Percentiles rank a stretch among this genome's conserved stretches.
phyloP scores from a whole-genome alignment of 2,113 vertebrate species.

The Caloenas nicobarica region DNA sequence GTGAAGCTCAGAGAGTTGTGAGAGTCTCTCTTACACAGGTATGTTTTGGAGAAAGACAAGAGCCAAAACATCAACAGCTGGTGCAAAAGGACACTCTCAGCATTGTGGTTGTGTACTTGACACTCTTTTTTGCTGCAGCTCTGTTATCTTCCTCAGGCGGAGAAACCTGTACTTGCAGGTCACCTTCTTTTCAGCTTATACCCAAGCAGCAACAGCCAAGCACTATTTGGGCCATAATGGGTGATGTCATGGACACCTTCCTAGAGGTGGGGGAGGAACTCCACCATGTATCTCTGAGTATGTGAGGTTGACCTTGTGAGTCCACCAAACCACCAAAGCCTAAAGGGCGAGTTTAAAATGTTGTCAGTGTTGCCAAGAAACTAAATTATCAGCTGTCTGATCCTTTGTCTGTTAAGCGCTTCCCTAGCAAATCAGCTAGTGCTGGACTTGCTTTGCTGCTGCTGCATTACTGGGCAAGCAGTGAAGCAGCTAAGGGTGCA shows the following conservation, averaged over 20 bases:
- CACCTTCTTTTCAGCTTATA: neutral
- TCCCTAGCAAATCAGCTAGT: neutral
- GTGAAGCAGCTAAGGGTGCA: neutral
- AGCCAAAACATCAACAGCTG: neutral
- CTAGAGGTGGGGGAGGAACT: neutral
- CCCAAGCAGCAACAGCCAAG: neutral
- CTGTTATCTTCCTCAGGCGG: neutral
- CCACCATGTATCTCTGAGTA: accelerated
- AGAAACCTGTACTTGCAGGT: neutral
- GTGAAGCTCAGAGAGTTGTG: neutral
- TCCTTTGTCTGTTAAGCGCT: neutral
- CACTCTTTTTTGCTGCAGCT: neutral
- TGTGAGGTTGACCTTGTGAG: neutral
- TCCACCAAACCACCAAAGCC: neutral
- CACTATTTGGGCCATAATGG: neutral
- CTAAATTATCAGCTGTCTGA: neutral
- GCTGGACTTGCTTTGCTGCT: neutral
- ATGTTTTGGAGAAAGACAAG: neutral
- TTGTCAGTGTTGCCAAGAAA: neutral
- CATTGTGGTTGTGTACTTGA: neutral
- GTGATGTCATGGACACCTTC: neutral
- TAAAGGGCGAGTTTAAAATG: neutral
- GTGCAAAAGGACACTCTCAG: neutral
- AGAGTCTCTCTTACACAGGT: neutral
- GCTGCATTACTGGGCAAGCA: neutral